phyloP scores from a whole-genome alignment of 2,797 vertebrate species.

The Esox lucius region DNA sequence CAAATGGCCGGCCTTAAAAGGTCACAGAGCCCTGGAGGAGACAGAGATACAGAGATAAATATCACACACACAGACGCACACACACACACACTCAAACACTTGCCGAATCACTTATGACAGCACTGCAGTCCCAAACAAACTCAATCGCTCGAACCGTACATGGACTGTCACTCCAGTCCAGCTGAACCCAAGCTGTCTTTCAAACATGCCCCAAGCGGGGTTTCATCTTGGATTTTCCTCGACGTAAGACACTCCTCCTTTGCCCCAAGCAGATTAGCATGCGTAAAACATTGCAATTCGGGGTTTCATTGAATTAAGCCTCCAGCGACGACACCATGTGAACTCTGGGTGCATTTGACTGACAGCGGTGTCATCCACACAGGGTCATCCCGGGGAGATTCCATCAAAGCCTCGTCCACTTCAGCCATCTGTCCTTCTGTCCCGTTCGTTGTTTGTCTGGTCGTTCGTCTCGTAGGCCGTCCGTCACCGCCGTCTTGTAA shows the following conservation, averaged over 20 bases:
- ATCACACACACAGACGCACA: neutral
- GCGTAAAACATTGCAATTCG: too few relatives aligned
- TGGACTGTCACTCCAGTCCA: slow-evolving; percentile 12
- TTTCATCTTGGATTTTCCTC: too few relatives aligned
- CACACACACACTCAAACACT: slow-evolving; percentile 8
- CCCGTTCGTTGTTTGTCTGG: neutral
- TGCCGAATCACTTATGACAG: slow-evolving; percentile 21
- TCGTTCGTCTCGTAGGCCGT: neutral
- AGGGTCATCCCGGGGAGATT: neutral
- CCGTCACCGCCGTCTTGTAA: neutral
- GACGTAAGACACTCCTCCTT: too few relatives aligned
- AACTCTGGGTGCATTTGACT: neutral
- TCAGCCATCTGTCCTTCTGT: neutral
- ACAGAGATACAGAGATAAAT: slow-evolving; percentile 56
- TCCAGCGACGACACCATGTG: too few relatives aligned
- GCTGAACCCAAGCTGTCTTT: neutral
- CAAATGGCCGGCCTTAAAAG: slow-evolving; percentile 63
- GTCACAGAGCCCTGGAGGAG: slow-evolving; percentile 53
- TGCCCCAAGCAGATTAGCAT: too few relatives aligned
- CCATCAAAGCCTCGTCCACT: neutral
- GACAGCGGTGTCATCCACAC: neutral
- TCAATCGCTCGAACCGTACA: slow-evolving; percentile 34
- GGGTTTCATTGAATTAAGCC: too few relatives aligned
- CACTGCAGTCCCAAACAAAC: slow-evolving; percentile 48
- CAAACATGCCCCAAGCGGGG: too few relatives aligned